A percentile compares a stretch with the other conserved stretches of the same genome.
phyloP scores from a whole-genome alignment of 2,888 invertebrate genomes.

The Meghimatium bilineatum region DNA sequence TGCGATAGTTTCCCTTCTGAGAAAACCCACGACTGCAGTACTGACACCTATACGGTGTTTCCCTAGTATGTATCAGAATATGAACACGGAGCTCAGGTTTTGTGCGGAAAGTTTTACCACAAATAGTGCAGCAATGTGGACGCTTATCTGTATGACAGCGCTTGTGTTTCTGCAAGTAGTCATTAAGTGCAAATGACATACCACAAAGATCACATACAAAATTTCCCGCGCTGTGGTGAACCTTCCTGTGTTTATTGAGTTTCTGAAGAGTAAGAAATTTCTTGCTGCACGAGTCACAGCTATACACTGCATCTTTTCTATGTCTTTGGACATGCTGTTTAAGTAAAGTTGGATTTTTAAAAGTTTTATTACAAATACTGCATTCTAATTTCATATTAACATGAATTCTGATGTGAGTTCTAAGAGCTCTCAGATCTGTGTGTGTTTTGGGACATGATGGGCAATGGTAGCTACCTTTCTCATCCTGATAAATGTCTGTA shows the following conservation, averaged over 20 bases:
- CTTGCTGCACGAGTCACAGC: constrained; percentile 44
- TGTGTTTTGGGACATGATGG: constrained; percentile 48
- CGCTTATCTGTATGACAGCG: constrained; percentile 45
- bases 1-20: constrained; percentile 47
- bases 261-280: constrained; percentile 49
- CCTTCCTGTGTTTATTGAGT: constrained; percentile 48
- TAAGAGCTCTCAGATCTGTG: constrained; percentile 42
- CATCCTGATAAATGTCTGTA: constrained; percentile 40
- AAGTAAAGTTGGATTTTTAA: constrained; percentile 44
- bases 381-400: constrained; percentile 49
- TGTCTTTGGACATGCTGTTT: constrained; percentile 50
- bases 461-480: constrained; percentile 42
- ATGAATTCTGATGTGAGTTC: constrained; percentile 47
- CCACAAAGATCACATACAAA: constrained; percentile 49
- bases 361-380: constrained; percentile 39
- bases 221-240: constrained; percentile 39
- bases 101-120: constrained; percentile 46
- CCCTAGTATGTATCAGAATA: constrained; percentile 44
- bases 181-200: constrained; percentile 46
- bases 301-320: constrained; percentile 44
- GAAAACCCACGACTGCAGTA: constrained; percentile 47
- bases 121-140: constrained; percentile 44
- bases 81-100: constrained; percentile 48
- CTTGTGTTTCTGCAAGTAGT: constrained; percentile 47
- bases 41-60: constrained; percentile 46